Percentiles rank a stretch among this genome's conserved stretches.
These are phyloP conservation scores for Plebejus melissa DNA, from an alignment of 2,888 invertebrate species.

Conservation along the genomic window DNA sequence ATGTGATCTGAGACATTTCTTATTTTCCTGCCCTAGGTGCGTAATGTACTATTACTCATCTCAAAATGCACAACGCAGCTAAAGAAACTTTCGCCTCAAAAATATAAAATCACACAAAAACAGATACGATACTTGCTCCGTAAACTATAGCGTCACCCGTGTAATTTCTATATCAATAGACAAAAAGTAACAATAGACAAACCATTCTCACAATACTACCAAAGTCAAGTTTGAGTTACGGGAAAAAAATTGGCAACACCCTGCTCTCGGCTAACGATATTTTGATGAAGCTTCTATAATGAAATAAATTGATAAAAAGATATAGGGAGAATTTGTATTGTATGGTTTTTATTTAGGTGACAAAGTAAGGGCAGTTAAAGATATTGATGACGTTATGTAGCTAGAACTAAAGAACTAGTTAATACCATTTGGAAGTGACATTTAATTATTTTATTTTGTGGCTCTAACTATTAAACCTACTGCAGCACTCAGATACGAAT, in stretches of 20 bases:
- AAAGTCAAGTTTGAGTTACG: slow-evolving; percentile 62
- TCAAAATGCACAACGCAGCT: no score
- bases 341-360: background rate
- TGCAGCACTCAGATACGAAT: no score
- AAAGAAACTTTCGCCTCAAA: background rate
- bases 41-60: no score
- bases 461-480: no score
- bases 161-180: slow-evolving; percentile 3
- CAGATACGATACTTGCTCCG: background rate
- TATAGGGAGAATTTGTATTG: slow-evolving; percentile 9
- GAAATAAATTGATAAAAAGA: slow-evolving; percentile 56
- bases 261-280: slow-evolving; percentile 64
- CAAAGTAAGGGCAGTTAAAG: background rate
- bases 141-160: background rate
- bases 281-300: slow-evolving; percentile 70
- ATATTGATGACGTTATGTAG: background rate
- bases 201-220: slow-evolving; percentile 43
- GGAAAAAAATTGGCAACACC: slow-evolving; percentile 67
- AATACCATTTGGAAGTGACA: background rate
- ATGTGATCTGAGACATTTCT: no score
- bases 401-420: background rate
- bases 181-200: slow-evolving; percentile 29
- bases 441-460: background rate
- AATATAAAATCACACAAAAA: background rate
- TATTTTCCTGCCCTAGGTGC: no score